Evolutionary conservation across 2,113 vertebrate genomes (phyloP).

Genomic region (Paradoxurus hermaphroditus): DNA sequence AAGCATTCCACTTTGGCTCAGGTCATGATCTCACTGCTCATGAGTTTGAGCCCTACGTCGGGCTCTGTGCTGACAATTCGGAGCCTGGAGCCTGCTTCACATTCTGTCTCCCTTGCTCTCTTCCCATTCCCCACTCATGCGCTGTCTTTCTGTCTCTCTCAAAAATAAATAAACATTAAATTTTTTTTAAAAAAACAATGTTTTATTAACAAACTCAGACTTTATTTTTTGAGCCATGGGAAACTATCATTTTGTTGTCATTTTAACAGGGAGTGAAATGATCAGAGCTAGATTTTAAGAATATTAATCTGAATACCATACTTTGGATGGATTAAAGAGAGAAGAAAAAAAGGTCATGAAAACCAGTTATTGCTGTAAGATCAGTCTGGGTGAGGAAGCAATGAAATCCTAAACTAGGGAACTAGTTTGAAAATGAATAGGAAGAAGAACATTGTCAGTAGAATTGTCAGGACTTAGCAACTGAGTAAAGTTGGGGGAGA

Average conservation of each 20-base stretch:
- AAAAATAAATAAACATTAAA: too few species aligned
- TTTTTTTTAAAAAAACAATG: not conserved
- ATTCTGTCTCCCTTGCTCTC: too few species aligned
- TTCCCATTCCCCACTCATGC: too few species aligned
- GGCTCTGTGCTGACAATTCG: too few species aligned
- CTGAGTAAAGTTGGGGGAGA: not conserved
- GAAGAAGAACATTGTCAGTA: not conserved
- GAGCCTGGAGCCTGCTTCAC: too few species aligned
- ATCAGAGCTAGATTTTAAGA: not conserved
- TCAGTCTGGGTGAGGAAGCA: not conserved
- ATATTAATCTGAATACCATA: not conserved
- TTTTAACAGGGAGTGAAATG: slow-evolving; percentile 1
- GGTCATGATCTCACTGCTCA: too few species aligned
- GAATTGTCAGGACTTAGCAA: not conserved
- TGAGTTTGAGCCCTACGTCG: too few species aligned
- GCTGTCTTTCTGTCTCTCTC: too few species aligned
- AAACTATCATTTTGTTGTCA: not conserved
- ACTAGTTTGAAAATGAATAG: not conserved
- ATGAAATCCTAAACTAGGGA: not conserved
- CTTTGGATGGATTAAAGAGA: not conserved
- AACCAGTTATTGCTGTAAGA: not conserved
- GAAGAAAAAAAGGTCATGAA: not conserved
- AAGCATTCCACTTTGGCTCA: too few species aligned
- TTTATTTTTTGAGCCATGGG: slow-evolving; percentile 2
- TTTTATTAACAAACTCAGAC: slow-evolving; percentile 27